Conservation (phyloP, 2,113 vertebrate genomes). For the Copsychus sechellarum region DNA sequence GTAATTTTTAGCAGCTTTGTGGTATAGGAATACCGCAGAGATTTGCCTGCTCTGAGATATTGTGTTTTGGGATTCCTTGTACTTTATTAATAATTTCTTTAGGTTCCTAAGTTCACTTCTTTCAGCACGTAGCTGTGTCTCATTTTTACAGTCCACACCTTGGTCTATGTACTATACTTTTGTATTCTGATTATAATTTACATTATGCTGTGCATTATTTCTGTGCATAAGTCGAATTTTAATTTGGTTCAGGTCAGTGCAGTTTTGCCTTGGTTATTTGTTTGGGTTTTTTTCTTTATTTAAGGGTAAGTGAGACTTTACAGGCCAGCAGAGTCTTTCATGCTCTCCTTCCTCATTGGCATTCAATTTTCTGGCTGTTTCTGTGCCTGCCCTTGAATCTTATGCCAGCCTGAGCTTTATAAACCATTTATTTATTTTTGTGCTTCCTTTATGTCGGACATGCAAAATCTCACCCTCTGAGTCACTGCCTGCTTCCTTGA, state of each 20-base stretch:
- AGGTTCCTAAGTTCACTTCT: not conserved
- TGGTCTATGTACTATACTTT: not conserved
- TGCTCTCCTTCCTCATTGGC: not conserved
- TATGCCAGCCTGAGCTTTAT: slow-evolving; percentile 14
- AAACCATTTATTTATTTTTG: slow-evolving; percentile 52
- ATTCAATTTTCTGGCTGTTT: slow-evolving; percentile 36
- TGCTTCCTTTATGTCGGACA: slow-evolving; percentile 39
- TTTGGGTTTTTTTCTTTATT: not conserved
- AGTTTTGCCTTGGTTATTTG: not conserved
- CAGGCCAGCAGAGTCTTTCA: not conserved
- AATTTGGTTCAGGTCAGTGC: not conserved
- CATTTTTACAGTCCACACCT: not conserved
- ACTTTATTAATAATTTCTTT: slow-evolving; percentile 19
- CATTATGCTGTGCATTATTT: not conserved
- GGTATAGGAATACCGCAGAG: not conserved
- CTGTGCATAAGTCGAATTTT: not conserved
- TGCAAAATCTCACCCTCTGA: slow-evolving; percentile 26
- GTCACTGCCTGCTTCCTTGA: slow-evolving; percentile 31
- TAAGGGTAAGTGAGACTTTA: not conserved
- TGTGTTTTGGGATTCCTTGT: not conserved
- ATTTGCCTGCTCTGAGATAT: not conserved
- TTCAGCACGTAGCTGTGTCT: not conserved
- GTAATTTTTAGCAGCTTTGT: slow-evolving; percentile 4
- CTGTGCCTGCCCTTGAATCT: slow-evolving; percentile 34
- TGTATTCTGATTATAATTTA: not conserved